Percentiles rank a stretch among this genome's conserved stretches.
Evolutionary conservation across 2,797 vertebrate genomes (phyloP).

Genomic region (Nannoperca australis): DNA sequence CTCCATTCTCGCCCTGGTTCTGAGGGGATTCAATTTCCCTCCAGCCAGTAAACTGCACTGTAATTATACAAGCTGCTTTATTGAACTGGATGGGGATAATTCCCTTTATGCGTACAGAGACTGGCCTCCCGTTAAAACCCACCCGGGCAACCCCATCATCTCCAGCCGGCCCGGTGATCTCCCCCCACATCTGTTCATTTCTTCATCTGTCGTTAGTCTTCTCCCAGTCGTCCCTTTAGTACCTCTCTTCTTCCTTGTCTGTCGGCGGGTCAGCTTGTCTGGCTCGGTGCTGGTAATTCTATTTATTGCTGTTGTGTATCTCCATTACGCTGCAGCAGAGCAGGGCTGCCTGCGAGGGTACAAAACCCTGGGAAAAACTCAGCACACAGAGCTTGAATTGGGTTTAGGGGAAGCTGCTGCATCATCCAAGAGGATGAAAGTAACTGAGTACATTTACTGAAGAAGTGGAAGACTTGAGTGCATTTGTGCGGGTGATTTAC

Average conservation of each 20-base stretch:
- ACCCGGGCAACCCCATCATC: constrained; percentile 40
- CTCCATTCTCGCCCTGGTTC: constrained; percentile 34
- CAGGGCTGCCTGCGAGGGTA: constrained; percentile 18
- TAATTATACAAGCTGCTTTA: constrained; percentile 70
- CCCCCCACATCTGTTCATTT: constrained; percentile 46
- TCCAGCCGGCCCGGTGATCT: constrained; percentile 33
- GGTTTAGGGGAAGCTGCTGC: constrained; percentile 17
- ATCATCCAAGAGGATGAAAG: constrained; percentile 23
- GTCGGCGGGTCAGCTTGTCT: constrained; percentile 46
- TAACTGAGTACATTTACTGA: neutral
- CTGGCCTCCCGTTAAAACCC: constrained; percentile 43
- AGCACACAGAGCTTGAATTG: constrained; percentile 2
- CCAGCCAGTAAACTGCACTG: constrained; percentile 64
- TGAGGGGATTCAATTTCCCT: constrained; percentile 67
- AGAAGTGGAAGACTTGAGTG: constrained; percentile 4
- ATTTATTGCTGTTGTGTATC: constrained; percentile 56
- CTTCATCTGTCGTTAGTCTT: constrained; percentile 24
- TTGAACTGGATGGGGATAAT: constrained; percentile 58
- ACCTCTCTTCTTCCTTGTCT: constrained; percentile 32
- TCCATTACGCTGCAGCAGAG: constrained; percentile 50
- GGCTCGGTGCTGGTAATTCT: constrained; percentile 40
- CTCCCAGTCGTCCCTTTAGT: constrained; percentile 36
- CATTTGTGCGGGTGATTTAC: constrained; percentile 24
- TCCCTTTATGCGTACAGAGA: constrained; percentile 48
- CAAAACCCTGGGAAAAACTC: constrained; percentile 36